These are phyloP conservation scores for Helogale parvula DNA, from an alignment of 2,113 vertebrate genomes.

Conservation along the genomic window DNA sequence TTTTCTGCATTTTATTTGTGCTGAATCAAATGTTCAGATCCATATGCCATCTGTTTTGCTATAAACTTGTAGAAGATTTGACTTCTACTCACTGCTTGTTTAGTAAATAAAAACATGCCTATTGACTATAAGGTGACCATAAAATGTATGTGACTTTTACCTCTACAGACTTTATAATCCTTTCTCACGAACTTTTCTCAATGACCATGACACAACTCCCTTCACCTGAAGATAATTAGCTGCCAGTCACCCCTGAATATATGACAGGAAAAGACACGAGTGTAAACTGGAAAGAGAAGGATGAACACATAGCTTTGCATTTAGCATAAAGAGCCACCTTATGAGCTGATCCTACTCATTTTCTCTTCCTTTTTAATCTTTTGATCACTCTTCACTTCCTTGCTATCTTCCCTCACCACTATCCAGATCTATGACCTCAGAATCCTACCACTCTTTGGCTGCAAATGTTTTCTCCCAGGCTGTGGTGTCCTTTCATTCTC, in stretches of 20 bases:
- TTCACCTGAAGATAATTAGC: neutral
- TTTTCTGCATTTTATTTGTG: neutral
- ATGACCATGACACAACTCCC: neutral
- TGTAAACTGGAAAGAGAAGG: neutral
- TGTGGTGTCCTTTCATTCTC: neutral
- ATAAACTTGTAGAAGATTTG: neutral
- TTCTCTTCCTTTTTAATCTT: neutral
- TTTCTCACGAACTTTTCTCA: neutral
- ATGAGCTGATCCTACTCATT: neutral
- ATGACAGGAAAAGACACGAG: neutral
- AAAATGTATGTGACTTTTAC: neutral
- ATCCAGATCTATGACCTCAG: neutral
- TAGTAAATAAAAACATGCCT: neutral
- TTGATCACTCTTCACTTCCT: conserved; percentile 6
- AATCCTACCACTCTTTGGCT: neutral
- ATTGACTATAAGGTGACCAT: neutral
- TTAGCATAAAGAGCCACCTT: neutral
- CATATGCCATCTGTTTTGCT: neutral
- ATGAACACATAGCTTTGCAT: neutral
- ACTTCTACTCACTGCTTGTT: too few relatives aligned
- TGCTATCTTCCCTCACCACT: neutral
- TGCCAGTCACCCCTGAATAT: neutral
- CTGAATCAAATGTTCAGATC: neutral
- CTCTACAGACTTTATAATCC: neutral
- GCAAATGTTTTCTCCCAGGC: neutral